Conservation (phyloP, 2,888 invertebrate species). For the Dasypogon diadema region DNA sequence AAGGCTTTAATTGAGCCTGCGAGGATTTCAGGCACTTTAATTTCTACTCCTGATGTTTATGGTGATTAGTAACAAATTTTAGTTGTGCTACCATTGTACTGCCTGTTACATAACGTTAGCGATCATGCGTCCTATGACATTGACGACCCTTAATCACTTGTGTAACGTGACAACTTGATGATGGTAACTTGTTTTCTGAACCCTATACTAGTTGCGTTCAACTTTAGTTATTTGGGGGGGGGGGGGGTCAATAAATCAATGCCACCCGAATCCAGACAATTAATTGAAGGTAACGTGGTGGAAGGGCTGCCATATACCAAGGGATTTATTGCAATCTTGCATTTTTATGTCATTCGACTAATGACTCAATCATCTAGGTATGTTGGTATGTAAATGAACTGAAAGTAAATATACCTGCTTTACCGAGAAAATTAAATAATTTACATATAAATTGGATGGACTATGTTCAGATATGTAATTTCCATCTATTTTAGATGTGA, state of each 20-base stretch:
- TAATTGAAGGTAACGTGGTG: neutral
- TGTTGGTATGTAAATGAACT: too few species aligned
- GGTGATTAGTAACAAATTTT: neutral
- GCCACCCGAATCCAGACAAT: neutral
- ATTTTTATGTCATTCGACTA: too few species aligned
- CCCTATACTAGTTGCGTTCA: neutral
- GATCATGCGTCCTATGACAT: slow-evolving; percentile 1
- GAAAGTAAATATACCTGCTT: too few species aligned
- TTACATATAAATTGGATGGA: too few species aligned
- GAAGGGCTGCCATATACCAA: neutral
- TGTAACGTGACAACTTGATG: slow-evolving; percentile 34
- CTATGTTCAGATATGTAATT: too few species aligned
- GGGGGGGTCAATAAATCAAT: neutral
- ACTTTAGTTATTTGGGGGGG: neutral
- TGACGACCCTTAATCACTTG: slow-evolving; percentile 18
- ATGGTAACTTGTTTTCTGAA: slow-evolving; percentile 1
- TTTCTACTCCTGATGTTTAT: neutral
- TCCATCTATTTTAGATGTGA: too few species aligned
- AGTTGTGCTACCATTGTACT: neutral
- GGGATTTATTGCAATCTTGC: too few species aligned
- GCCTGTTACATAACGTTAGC: neutral
- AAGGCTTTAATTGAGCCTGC: neutral
- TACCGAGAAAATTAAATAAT: too few species aligned
- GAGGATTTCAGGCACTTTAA: neutral
- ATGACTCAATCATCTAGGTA: too few species aligned